A percentile compares a stretch with the other conserved stretches of the same genome.
These are phyloP conservation scores for Danio kyathit DNA, from an alignment of 2,797 vertebrate species.

Conservation along the genomic window DNA sequence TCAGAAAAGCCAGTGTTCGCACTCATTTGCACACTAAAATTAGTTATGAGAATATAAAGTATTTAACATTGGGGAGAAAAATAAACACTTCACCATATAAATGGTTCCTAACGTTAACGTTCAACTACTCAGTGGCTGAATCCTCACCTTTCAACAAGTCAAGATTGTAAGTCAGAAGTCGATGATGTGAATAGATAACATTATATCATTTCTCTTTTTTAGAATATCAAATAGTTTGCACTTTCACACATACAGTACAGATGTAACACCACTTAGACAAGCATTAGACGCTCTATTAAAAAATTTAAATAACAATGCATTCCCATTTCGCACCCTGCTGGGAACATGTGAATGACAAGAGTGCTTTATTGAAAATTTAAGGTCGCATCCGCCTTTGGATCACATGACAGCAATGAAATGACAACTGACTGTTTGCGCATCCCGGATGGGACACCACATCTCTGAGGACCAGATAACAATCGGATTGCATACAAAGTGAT, in stretches of 20 bases:
- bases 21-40: slow-evolving; percentile 8
- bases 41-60: neutral
- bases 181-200: neutral
- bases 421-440: slow-evolving; percentile 26
- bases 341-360: slow-evolving; percentile 45
- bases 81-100: slow-evolving; percentile 13
- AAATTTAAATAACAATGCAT: slow-evolving; percentile 20
- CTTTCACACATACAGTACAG: slow-evolving; percentile 55
- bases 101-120: slow-evolving; percentile 14
- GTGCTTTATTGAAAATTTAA: slow-evolving; percentile 28
- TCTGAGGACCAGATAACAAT: slow-evolving; percentile 44
- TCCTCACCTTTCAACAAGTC: slow-evolving; percentile 22
- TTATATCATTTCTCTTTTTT: slow-evolving; percentile 5
- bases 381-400: slow-evolving; percentile 19
- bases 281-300: slow-evolving; percentile 43
- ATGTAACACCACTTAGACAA: slow-evolving; percentile 51
- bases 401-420: slow-evolving; percentile 48
- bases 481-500: slow-evolving; percentile 51
- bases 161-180: slow-evolving; percentile 40
- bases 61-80: neutral
- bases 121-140: slow-evolving; percentile 20
- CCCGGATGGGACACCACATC: slow-evolving; percentile 18
- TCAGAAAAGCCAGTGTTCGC: neutral
- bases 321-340: slow-evolving; percentile 30
- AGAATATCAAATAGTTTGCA: slow-evolving; percentile 37